Percentiles rank a stretch among this genome's conserved stretches.
phyloP scores from a whole-genome alignment of 2,888 invertebrate species.

The Artemia sp. region DNA sequence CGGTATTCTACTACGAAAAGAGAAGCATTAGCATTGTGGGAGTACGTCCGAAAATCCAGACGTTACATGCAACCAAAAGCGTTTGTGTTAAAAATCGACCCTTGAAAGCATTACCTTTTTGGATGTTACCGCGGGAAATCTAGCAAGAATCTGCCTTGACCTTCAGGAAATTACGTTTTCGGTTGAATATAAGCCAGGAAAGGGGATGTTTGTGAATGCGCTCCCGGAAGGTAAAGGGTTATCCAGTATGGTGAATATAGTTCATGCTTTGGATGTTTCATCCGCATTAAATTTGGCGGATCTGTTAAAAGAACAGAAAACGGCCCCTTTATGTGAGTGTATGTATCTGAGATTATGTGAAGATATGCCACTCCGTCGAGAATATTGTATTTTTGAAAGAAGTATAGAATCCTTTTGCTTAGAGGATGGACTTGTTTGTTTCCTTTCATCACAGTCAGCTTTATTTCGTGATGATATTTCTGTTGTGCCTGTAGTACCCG shows the following conservation, averaged over 20 bases:
- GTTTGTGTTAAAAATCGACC: too few species aligned
- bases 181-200: background rate
- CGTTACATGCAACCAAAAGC: too few species aligned
- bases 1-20: background rate
- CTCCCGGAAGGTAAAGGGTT: too few species aligned
- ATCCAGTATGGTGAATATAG: background rate
- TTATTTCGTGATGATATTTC: too few species aligned
- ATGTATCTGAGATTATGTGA: too few species aligned
- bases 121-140: background rate
- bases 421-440: too few species aligned
- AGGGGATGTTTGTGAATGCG: background rate
- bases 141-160: background rate
- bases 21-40: background rate
- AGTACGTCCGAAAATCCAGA: background rate
- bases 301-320: background rate
- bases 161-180: background rate
- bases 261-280: background rate
- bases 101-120: too few species aligned
- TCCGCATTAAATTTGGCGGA: background rate
- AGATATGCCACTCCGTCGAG: background rate
- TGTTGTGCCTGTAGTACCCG: too few species aligned
- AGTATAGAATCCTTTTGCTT: too few species aligned
- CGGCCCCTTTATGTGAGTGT: background rate
- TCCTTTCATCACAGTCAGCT: too few species aligned
- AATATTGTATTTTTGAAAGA: too few species aligned